Evolutionary conservation across 2,797 vertebrate genomes (phyloP).

Genomic region (Coregonus suidteri): DNA sequence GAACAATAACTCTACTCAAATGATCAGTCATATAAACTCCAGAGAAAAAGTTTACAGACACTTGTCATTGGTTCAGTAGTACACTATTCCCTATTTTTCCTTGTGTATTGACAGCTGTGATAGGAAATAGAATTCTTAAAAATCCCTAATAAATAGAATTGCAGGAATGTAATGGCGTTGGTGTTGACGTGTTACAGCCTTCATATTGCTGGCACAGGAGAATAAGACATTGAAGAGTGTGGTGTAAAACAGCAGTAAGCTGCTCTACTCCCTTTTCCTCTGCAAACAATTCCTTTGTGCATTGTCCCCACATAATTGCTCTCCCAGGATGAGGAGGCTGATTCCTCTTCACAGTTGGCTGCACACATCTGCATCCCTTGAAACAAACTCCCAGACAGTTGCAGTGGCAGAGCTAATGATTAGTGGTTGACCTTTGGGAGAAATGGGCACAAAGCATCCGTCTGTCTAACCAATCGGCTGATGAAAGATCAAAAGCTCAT

Average conservation of each 20-base stretch:
- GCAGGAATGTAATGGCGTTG: not conserved
- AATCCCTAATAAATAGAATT: not conserved
- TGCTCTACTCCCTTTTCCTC: conserved; percentile 4
- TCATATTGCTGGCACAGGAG: not conserved
- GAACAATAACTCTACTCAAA: not conserved
- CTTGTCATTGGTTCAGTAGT: not conserved
- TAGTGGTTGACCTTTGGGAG: conserved; percentile 10
- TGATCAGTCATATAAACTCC: not conserved
- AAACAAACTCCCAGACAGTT: conserved; percentile 7
- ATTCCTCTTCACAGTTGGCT: not conserved
- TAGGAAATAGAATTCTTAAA: not conserved
- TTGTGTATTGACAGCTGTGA: not conserved
- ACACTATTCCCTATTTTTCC: not conserved
- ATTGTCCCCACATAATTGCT: conserved; percentile 2
- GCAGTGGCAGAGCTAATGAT: conserved; percentile 11
- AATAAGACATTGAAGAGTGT: not conserved
- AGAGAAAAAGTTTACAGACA: not conserved
- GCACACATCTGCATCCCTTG: conserved; percentile 10
- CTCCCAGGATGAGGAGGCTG: not conserved
- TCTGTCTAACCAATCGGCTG: not conserved
- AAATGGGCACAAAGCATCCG: not conserved
- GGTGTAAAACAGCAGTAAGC: not conserved
- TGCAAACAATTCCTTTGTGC: not conserved
- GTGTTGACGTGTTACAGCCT: not conserved
- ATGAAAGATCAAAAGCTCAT: conserved; percentile 1